phyloP scores from a whole-genome alignment of 2,888 invertebrate genomes.

The Calameuta idolon region DNA sequence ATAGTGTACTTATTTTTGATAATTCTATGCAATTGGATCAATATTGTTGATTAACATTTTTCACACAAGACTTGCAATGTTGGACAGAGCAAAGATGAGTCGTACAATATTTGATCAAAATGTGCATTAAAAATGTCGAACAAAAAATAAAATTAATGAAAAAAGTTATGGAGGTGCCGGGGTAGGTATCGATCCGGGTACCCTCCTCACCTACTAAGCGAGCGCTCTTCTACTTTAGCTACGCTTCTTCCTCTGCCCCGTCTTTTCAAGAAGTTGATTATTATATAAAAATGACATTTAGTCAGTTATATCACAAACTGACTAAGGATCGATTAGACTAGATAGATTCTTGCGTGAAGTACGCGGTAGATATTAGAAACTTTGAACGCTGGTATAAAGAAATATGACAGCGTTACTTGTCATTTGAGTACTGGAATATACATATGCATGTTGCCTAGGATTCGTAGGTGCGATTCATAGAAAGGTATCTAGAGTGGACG shows the following conservation, averaged over 20 bases:
- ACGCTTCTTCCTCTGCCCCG: conserved; percentile 15
- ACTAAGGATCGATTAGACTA: not conserved
- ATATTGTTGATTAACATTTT: too few relatives aligned
- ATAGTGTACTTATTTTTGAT: too few relatives aligned
- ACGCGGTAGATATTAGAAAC: not conserved
- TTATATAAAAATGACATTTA: not conserved
- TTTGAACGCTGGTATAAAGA: not conserved
- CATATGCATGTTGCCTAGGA: not conserved
- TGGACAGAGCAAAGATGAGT: too few relatives aligned
- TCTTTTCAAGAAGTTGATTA: not conserved
- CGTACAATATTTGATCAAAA: too few relatives aligned
- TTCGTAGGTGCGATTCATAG: not conserved
- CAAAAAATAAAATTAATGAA: too few relatives aligned
- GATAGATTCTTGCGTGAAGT: not conserved
- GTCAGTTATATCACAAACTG: not conserved
- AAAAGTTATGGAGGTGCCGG: conserved; percentile 30
- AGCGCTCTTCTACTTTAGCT: conserved; percentile 37
- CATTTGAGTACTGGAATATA: too few relatives aligned
- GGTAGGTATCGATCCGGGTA: conserved; percentile 42
- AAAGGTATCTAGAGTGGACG: not conserved
- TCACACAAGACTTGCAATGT: too few relatives aligned
- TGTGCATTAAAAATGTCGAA: too few relatives aligned
- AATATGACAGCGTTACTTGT: too few relatives aligned
- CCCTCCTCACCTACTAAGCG: conserved; percentile 46
- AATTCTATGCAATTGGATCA: too few relatives aligned